Conservation (phyloP, 2,797 vertebrate species). For the Eulemur albifrons region DNA sequence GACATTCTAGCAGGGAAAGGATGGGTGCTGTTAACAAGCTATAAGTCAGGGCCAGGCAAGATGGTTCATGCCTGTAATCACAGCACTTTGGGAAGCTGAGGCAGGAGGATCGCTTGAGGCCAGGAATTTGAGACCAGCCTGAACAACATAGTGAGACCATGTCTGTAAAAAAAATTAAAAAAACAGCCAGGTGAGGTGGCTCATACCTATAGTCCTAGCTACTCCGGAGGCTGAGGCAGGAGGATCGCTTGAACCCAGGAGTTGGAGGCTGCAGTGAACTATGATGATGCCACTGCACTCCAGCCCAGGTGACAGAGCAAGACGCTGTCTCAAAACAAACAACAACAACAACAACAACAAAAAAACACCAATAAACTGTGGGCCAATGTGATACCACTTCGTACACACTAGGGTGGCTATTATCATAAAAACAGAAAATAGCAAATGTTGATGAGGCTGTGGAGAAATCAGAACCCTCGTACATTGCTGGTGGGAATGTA, state of each 20-base stretch:
- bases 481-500: background rate
- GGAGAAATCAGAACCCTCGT: background rate
- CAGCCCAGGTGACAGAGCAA: background rate
- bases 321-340: background rate
- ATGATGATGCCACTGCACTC: background rate
- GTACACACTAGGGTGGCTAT: background rate
- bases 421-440: background rate
- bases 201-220: background rate
- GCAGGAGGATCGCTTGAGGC: background rate
- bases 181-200: background rate
- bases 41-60: rapidly evolving
- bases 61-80: background rate
- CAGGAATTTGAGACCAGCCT: background rate
- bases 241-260: background rate
- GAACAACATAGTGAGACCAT: background rate
- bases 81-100: background rate
- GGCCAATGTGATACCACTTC: background rate
- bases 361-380: background rate
- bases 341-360: no score
- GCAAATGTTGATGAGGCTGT: background rate
- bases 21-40: background rate
- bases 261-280: background rate
- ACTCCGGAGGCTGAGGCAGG: background rate
- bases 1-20: background rate
- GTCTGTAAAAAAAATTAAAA: background rate